Percentiles rank a stretch among this genome's conserved stretches.
These are phyloP conservation scores for Malacoctenus gilli DNA, from an alignment of 2,797 vertebrate species.

Conservation along the genomic window DNA sequence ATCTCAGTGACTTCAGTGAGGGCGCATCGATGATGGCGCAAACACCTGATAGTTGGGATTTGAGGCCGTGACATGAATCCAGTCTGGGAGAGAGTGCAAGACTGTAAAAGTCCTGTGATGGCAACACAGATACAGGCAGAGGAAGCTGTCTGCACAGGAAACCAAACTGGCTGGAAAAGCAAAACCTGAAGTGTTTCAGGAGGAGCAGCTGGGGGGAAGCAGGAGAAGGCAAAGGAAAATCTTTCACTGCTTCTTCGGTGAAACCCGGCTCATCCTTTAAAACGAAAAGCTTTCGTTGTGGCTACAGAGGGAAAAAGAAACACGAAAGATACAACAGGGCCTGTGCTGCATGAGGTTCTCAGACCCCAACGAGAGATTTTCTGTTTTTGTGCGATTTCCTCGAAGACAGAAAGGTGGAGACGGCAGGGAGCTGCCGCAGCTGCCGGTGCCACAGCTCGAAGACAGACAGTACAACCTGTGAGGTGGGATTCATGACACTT, in stretches of 20 bases:
- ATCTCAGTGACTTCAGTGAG: too few species aligned
- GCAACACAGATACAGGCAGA: conserved; percentile 43
- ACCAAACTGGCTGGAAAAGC: too few species aligned
- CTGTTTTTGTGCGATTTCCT: conserved; percentile 39
- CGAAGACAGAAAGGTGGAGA: conserved; percentile 39
- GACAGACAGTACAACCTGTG: conserved; percentile 50
- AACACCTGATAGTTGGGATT: conserved; percentile 23
- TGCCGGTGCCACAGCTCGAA: conserved; percentile 74
- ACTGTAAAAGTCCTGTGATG: conserved; percentile 39
- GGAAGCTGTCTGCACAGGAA: conserved; percentile 3
- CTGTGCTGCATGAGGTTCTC: too few species aligned
- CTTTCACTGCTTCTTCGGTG: conserved; percentile 47
- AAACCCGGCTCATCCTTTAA: conserved; percentile 57
- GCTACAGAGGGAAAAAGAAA: too few species aligned
- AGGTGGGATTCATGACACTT: conserved; percentile 47
- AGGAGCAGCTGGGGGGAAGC: too few species aligned
- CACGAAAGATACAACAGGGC: too few species aligned
- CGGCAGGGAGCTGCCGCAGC: conserved; percentile 69
- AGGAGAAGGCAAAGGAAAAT: neutral
- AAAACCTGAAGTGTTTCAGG: too few species aligned
- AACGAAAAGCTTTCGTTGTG: too few species aligned
- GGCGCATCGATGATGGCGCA: too few species aligned
- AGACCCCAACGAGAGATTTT: too few species aligned
- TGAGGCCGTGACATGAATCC: conserved; percentile 27
- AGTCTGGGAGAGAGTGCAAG: conserved; percentile 36